Conservation (phyloP, 2,113 vertebrate genomes). For the Okapia johnstoni region DNA sequence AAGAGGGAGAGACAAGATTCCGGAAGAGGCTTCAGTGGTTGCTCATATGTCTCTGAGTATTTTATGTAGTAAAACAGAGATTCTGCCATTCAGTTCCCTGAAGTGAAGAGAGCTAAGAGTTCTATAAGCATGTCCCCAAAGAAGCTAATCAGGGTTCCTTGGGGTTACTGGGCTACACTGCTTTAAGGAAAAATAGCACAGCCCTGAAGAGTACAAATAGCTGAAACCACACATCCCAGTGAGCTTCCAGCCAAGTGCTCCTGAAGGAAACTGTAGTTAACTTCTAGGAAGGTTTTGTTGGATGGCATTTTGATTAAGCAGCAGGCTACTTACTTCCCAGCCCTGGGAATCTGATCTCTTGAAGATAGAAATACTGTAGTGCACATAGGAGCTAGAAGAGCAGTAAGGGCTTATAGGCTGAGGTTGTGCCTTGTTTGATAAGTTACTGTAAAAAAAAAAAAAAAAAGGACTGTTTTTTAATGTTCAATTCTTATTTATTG, state of each 20-base stretch:
- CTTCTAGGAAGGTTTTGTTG: constrained; percentile 77
- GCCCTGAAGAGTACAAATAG: constrained; percentile 75
- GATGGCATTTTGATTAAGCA: constrained; percentile 62
- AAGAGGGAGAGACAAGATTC: neutral
- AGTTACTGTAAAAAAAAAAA: neutral
- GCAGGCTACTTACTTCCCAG: constrained; percentile 70
- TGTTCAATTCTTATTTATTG: neutral
- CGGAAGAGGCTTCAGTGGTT: neutral
- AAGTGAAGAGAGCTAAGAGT: constrained; percentile 2
- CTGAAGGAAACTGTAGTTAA: constrained; percentile 70
- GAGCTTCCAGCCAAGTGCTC: constrained; percentile 77
- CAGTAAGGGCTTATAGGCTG: neutral
- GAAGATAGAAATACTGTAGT: constrained; percentile 19
- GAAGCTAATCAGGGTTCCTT: constrained; percentile 74
- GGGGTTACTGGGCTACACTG: constrained; percentile 76
- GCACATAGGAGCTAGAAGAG: neutral
- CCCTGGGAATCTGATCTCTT: constrained; percentile 15
- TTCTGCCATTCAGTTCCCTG: constrained; percentile 47
- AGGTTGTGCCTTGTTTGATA: neutral
- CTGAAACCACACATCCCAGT: constrained; percentile 72
- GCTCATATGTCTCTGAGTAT: neutral
- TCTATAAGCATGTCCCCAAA: constrained; percentile 50
- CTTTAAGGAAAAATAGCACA: constrained; percentile 78
- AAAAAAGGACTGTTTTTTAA: neutral
- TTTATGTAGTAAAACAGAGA: constrained; percentile 25